Evolutionary conservation across 1,140 invertebrate genomes (phyloP), one percentile per base, ranked within the genome.

Genomic region (Oscheius sp.): DNA sequence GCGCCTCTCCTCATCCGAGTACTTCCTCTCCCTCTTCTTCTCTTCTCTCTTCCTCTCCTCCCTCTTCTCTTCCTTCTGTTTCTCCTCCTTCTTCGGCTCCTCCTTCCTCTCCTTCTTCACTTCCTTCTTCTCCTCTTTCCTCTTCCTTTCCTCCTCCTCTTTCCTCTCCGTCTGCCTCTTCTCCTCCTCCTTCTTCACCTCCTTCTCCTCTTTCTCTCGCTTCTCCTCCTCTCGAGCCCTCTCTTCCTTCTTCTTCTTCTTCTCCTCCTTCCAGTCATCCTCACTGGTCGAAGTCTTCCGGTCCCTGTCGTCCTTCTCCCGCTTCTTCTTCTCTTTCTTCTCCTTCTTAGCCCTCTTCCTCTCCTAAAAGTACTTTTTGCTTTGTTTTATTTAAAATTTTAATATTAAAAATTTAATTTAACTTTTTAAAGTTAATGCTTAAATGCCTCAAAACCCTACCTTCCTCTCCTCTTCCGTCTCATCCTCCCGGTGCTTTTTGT

Each of bases 391-490:
- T n/a, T n/a, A n/a, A n/a, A n/a, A n/a, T n/a, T n/a, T n/a, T n/a
- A n/a, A n/a, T n/a, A n/a, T n/a, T n/a, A n/a, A 58, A 13, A 63
- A 63, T 31, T 63, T 7, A 23, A 63, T 29, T 3, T 10, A 58
- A 10, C 13, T 58, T 28, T 23, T 13, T 58, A n/a, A 58, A 58
- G n/a, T 13, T 10, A 10, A 34, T 71, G n/a, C 13, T 63, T 64
- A 15, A 66, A 20, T 23, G 13, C 10, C 13, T 68, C 65, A 63
- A 63, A 63, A 36, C 2, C 42, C 26, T 64, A 26, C 45, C 52
- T 59, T 73, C 20, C 38, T 63, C 36, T 75, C 68, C 32, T 63
- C 29, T 42, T 70, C 68, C 10, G 55, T 31, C 20, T 73, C 73
- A 29, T 55, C 38, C 4, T 55, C n/a, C 13, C 35, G 18, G 23